Evolutionary conservation across 2,113 vertebrate species (phyloP), one percentile per base, ranked within the genome.

Genomic region (Menura novaehollandiae): DNA sequence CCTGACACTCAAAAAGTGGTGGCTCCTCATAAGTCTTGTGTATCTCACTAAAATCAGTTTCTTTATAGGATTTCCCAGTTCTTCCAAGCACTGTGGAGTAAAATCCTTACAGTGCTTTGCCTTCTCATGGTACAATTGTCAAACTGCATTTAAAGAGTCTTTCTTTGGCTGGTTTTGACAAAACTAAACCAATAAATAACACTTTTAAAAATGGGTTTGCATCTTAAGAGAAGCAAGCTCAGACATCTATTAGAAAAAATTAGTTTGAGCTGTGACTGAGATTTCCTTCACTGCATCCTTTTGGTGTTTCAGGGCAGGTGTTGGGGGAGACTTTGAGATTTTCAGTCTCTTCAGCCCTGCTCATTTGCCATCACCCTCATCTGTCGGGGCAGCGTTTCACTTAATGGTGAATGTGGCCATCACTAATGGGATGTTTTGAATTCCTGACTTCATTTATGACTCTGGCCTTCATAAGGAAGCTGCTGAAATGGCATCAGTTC

Each of bases 201-300:
- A 17, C 30, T 32, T 7, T 35, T 72, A 15, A 85, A 82, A 90
- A 74, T 47, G 37, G 20, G 30, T 86, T 93, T 90, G 30, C 56
- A 77, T 74, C 75, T 37, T 68, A n/a, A 85, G 90, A 93, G 72
- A 88, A 90, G 59, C 71, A 74, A 88, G 91, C 82, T 95, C 91
- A 88, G 72, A 37, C 44, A 27, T 28, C 44, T 22, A 7, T 73
- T 37, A 49, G 41, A 10, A 66, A 30, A 81, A 27, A 27, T 30
- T 11, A 11, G 32, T 49, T 26, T 41, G 47, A 44, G 62, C 8
- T 51, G 21, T 43, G 59, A 18, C 39, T 68, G 37, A 62, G 63
- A 7, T 39, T 86, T 63, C 59, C 60, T 71, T 62, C 79, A 23
- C 77, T 85, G 43, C 89, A 55, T 67, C 71, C 47, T 63, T 69